These are phyloP conservation scores for Agrochola macilenta DNA, from an alignment of 2,888 invertebrate genomes.

Conservation along the genomic window DNA sequence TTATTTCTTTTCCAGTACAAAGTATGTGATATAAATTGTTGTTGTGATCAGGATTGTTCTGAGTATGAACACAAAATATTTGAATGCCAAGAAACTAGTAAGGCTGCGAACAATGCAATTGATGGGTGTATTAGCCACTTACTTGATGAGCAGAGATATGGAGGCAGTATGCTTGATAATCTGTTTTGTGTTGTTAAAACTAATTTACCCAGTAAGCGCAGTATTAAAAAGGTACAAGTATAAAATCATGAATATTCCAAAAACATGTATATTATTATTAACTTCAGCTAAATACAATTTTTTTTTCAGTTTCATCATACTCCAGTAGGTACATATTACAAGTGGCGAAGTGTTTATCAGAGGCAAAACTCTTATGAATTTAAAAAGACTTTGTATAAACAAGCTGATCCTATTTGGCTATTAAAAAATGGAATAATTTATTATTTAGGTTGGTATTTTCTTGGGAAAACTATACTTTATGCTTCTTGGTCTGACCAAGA, in stretches of 20 bases:
- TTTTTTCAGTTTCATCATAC: constrained; percentile 74
- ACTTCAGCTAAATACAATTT: constrained; percentile 66
- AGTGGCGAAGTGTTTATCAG: constrained; percentile 45
- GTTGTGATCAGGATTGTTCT: constrained; percentile 95
- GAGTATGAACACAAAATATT: constrained; percentile 91
- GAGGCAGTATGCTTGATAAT: constrained; percentile 69
- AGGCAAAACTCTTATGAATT: constrained; percentile 65
- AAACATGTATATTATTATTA: constrained; percentile 65
- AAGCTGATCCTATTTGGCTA: constrained; percentile 81
- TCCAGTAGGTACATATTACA: constrained; percentile 49
- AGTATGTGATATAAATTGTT: constrained; percentile 95
- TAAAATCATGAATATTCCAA: not conserved
- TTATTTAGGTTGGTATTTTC: constrained; percentile 75
- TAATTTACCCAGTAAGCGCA: constrained; percentile 80
- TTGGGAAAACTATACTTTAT: not conserved
- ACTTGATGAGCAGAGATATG: constrained; percentile 60
- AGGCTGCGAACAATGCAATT: constrained; percentile 12
- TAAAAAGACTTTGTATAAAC: constrained; percentile 74
- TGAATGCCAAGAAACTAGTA: constrained; percentile 85
- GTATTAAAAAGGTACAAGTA: constrained; percentile 71
- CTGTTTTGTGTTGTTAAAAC: constrained; percentile 84
- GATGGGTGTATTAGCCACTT: constrained; percentile 69
- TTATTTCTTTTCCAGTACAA: constrained; percentile 84
- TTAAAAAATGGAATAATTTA: constrained; percentile 77
- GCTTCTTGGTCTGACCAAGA: too few species aligned